Evolutionary conservation across 2,797 vertebrate genomes (phyloP).

Genomic region (Scolopax rusticola): DNA sequence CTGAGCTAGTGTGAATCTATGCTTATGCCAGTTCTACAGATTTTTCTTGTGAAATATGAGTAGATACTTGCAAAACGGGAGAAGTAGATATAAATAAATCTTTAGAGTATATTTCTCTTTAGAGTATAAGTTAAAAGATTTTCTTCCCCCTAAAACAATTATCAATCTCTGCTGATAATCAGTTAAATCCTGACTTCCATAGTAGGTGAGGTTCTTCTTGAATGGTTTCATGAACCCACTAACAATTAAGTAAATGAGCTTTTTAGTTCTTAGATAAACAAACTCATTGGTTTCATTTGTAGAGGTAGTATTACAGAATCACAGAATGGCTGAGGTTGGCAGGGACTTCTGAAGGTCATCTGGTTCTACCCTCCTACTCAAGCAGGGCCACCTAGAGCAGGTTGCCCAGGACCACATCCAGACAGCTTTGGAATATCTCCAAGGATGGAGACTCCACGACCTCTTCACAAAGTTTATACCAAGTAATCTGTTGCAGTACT

Average conservation of each 20-base stretch:
- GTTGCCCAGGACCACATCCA: fast-evolving
- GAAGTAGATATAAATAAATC: neutral
- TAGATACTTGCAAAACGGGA: neutral
- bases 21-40: neutral
- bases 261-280: neutral
- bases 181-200: neutral
- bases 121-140: neutral
- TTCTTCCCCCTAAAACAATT: neutral
- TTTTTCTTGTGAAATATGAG: neutral
- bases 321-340: neutral
- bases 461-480: neutral
- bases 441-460: neutral
- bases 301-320: neutral
- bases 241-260: neutral
- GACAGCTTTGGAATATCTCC: neutral
- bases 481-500: neutral
- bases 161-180: neutral
- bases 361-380: neutral
- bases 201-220: neutral
- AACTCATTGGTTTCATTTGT: neutral
- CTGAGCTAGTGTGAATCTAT: neutral
- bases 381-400: neutral
- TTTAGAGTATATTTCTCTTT: neutral
- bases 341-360: neutral
- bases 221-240: neutral